A percentile compares a stretch with the other conserved stretches of the same genome.
These are phyloP conservation scores for Nezara viridula DNA, from an alignment of 2,888 invertebrate species.

Conservation along the genomic window DNA sequence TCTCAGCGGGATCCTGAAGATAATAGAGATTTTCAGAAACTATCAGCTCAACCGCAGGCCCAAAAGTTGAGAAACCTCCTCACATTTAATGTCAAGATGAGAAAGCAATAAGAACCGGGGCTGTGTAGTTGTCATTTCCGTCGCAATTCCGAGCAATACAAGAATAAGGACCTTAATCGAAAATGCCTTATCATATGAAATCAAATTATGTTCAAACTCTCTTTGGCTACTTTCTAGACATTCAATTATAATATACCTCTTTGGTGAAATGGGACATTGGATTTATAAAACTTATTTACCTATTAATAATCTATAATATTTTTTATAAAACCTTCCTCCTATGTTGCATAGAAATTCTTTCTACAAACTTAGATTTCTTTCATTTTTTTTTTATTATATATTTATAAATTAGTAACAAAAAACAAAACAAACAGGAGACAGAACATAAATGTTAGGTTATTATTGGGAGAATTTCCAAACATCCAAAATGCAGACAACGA, in stretches of 20 bases:
- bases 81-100: conserved; percentile 4
- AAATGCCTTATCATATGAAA: neutral
- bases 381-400: too few relatives aligned
- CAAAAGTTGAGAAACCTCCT: conserved; percentile 2
- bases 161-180: neutral
- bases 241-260: neutral
- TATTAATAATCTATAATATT: too few relatives aligned
- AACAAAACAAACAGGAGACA: too few relatives aligned
- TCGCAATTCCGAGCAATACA: neutral
- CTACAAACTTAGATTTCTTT: too few relatives aligned
- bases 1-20: neutral
- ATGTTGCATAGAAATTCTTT: too few relatives aligned
- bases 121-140: conserved; percentile 21
- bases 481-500: too few relatives aligned
- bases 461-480: too few relatives aligned
- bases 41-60: conserved; percentile 19
- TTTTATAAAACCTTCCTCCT: too few relatives aligned
- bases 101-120: conserved; percentile 24
- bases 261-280: neutral
- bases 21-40: conserved; percentile 38
- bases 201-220: neutral
- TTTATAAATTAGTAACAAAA: too few relatives aligned
- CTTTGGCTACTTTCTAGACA: neutral
- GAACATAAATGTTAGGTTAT: too few relatives aligned
- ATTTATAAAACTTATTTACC: too few relatives aligned